phyloP scores from a whole-genome alignment of 2,888 invertebrate species.

The Perdita meconis region DNA sequence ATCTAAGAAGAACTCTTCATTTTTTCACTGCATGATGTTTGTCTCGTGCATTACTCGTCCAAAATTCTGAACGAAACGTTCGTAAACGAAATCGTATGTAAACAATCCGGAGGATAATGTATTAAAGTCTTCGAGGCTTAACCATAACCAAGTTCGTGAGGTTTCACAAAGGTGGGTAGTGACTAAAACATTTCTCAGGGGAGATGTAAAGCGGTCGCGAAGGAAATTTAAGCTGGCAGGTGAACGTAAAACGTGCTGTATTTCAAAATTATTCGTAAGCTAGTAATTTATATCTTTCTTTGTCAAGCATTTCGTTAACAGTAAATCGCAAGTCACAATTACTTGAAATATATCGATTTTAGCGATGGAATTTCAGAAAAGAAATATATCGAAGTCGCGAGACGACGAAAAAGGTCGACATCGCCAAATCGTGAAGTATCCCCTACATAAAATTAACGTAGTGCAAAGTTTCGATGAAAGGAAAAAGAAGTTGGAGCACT shows the following conservation, averaged over 20 bases:
- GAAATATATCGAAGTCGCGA: not conserved
- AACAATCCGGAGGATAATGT: constrained; percentile 14
- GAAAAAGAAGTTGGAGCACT: not conserved
- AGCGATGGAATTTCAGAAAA: not conserved
- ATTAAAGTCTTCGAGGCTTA: constrained; percentile 13
- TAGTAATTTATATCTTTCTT: too few relatives aligned
- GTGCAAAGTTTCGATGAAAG: not conserved
- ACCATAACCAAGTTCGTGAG: constrained; percentile 15
- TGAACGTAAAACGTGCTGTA: constrained; percentile 12
- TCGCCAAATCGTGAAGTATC: not conserved
- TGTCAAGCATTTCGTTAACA: not conserved
- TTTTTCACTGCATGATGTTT: not conserved
- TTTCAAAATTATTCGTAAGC: not conserved
- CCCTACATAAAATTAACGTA: not conserved
- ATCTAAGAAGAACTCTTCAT: constrained; percentile 23
- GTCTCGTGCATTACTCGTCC: not conserved
- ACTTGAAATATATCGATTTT: not conserved
- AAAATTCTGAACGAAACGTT: not conserved
- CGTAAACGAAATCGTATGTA: not conserved
- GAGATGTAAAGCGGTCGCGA: constrained; percentile 15
- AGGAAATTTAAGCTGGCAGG: constrained; percentile 16
- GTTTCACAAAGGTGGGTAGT: constrained; percentile 11
- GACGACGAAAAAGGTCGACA: not conserved
- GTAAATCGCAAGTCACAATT: too few relatives aligned
- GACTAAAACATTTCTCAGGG: constrained; percentile 11